Percentiles rank a stretch among this genome's conserved stretches.
phyloP scores from a whole-genome alignment of 2,797 vertebrate genomes.

The Spea hammondii region DNA sequence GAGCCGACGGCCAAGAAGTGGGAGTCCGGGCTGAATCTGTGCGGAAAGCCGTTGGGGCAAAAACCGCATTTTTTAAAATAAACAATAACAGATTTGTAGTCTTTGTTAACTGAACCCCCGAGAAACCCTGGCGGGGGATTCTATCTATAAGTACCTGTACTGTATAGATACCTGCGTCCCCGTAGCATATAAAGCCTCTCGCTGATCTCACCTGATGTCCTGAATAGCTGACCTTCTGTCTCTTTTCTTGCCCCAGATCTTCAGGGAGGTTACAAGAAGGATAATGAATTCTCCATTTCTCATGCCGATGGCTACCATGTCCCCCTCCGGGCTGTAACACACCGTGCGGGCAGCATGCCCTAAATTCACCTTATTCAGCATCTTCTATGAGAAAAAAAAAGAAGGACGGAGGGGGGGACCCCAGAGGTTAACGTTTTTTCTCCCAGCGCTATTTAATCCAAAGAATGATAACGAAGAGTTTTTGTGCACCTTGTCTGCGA shows the following conservation, averaged over 20 bases:
- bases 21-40: conserved; percentile 92
- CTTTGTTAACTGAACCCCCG: too few species aligned
- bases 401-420: conserved; percentile 49
- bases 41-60: not conserved
- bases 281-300: conserved; percentile 97
- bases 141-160: too few species aligned
- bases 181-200: not conserved
- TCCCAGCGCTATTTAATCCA: conserved; percentile 30
- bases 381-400: conserved; percentile 76
- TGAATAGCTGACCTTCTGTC: conserved; percentile 89
- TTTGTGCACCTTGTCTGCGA: conserved; percentile 83
- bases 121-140: too few species aligned
- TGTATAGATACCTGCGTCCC: too few species aligned
- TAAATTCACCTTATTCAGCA: conserved; percentile 94
- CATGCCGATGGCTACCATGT: conserved; percentile 98
- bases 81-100: too few species aligned
- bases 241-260: conserved; percentile 97
- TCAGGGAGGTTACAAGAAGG: conserved; percentile 88
- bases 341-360: conserved; percentile 87
- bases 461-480: not conserved
- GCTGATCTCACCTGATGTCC: conserved; percentile 83
- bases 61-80: too few species aligned
- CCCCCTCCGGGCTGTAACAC: conserved; percentile 91
- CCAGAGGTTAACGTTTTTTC: not conserved
- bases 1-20: conserved; percentile 92